Evolutionary conservation across 1,140 invertebrate species (phyloP).

Genomic region (Oncopodura yosiiana): DNA sequence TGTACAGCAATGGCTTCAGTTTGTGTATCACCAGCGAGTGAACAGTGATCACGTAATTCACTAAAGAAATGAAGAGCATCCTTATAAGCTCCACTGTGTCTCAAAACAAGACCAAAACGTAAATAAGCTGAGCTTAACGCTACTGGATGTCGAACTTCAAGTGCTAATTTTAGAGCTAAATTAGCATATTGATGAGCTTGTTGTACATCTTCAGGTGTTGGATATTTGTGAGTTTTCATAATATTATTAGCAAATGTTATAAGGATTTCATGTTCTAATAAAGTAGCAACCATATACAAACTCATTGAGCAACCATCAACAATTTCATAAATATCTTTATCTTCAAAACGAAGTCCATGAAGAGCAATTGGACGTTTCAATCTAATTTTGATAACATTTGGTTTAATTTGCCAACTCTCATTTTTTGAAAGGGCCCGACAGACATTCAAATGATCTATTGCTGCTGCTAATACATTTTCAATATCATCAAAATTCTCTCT

Average conservation of each 20-base stretch:
- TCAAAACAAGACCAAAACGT: slow-evolving; percentile 15
- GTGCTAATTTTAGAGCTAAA: slow-evolving; percentile 14
- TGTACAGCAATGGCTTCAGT: slow-evolving; percentile 16
- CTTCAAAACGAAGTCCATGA: slow-evolving; percentile 8
- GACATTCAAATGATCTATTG: slow-evolving; percentile 17
- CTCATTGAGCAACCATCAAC: slow-evolving; percentile 22
- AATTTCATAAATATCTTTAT: slow-evolving; percentile 5
- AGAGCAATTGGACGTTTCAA: slow-evolving; percentile 21
- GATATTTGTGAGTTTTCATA: slow-evolving; percentile 14
- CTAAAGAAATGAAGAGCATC: slow-evolving; percentile 19
- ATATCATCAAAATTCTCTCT: slow-evolving; percentile 16
- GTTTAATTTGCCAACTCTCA: slow-evolving; percentile 21
- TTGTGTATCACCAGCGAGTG: slow-evolving; percentile 6
- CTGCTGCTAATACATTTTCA: slow-evolving; percentile 13
- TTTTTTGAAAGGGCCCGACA: slow-evolving; percentile 3
- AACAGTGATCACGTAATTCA: slow-evolving; percentile 11
- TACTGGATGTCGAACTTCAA: slow-evolving; percentile 24
- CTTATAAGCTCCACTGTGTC: slow-evolving; percentile 19
- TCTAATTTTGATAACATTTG: slow-evolving; percentile 9
- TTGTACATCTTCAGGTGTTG: slow-evolving; percentile 13
- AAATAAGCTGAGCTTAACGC: slow-evolving; percentile 13
- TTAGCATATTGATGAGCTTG: slow-evolving; percentile 22
- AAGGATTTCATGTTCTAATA: slow-evolving; percentile 24
- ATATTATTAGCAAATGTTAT: slow-evolving; percentile 25
- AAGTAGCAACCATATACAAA: slow-evolving; percentile 21